Base-by-base conservation (phyloP, 1,140 invertebrate genomes). In the Tribolium madens region DNA sequence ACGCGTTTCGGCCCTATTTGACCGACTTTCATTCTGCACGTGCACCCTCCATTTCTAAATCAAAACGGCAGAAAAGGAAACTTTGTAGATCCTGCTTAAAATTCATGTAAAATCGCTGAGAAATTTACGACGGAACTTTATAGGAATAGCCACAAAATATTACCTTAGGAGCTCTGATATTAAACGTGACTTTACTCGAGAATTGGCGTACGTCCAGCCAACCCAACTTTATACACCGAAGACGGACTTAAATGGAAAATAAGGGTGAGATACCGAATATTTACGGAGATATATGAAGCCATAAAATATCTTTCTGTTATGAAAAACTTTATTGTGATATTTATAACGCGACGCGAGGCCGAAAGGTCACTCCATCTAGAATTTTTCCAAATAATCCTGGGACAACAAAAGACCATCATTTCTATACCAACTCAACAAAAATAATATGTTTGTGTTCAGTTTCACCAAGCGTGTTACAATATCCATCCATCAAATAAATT, bases 161-260 rank as follows among this genome's bases (percentile, higher is more conserved):
- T 79, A 79, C 78, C 78, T 79, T 26, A 72, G 48, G 71, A 72
- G 64, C 72, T 64, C 50, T 47, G 78, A 79, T 79, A 79, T 79
- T 79, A 79, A 76, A 79, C 78, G 76, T 77, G 78, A 79, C 78
- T 79, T 72, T 77, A 53, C 64, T 48, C 64, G 64, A 48, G 31
- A 42, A 69, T 57, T 47, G 57, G 71, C 53, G 13, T 52, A 57
- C 71, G 52, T 33, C 71, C 77, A 71, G 52, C 47, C 47, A 31
- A 10, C 31, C 71, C 71, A 79, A 76, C 75, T 79, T 79, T 73
- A 71, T 74, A 70, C 52, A 26, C 75, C 76, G 76, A 75, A 79
- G 74, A 79, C 76, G 73, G 78, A 79, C 73, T 79, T 79, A 79
- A 79, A 79, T 79, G 73, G 78, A 79, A 79, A 79, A 79, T 79